Evolutionary conservation across 1,140 invertebrate species (phyloP).

Genomic region (Heliothis subflexa): DNA sequence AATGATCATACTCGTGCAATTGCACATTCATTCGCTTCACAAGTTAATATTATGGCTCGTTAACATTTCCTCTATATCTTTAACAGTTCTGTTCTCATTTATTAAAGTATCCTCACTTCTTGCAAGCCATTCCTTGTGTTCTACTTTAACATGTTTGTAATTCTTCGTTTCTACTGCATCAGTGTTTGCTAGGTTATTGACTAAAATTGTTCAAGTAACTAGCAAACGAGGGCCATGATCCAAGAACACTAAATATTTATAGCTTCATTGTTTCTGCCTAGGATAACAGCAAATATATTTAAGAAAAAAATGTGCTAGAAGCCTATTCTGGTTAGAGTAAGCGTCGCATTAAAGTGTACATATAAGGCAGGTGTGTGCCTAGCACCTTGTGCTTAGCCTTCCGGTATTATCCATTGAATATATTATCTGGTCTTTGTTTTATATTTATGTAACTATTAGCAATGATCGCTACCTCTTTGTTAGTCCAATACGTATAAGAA

Average conservation of each 20-base stretch:
- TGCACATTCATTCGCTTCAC: conserved; percentile 25
- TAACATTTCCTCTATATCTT: conserved; percentile 31
- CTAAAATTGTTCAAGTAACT: too few relatives aligned
- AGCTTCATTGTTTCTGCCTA: conserved; percentile 17
- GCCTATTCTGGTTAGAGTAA: conserved; percentile 42
- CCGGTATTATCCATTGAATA: conserved; percentile 71
- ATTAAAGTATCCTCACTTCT: conserved; percentile 1
- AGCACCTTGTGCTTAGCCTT: conserved; percentile 77
- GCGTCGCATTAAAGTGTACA: conserved; percentile 40
- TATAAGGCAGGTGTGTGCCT: conserved; percentile 67
- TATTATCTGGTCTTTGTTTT: conserved; percentile 73
- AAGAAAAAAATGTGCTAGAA: conserved; percentile 41
- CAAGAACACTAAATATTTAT: conserved; percentile 2
- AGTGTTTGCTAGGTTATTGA: too few relatives aligned
- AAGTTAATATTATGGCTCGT: conserved; percentile 29
- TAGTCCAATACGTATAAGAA: conserved; percentile 16
- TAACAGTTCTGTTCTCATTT: not conserved
- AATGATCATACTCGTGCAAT: conserved; percentile 2
- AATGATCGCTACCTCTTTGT: conserved; percentile 20
- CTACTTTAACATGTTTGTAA: not conserved
- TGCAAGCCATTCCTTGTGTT: not conserved
- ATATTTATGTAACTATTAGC: conserved; percentile 57
- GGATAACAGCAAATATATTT: conserved; percentile 10
- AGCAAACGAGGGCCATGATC: too few relatives aligned
- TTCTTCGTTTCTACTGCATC: not conserved